Conservation (phyloP, 2,888 invertebrate genomes). For the Stramonita haemastoma region DNA sequence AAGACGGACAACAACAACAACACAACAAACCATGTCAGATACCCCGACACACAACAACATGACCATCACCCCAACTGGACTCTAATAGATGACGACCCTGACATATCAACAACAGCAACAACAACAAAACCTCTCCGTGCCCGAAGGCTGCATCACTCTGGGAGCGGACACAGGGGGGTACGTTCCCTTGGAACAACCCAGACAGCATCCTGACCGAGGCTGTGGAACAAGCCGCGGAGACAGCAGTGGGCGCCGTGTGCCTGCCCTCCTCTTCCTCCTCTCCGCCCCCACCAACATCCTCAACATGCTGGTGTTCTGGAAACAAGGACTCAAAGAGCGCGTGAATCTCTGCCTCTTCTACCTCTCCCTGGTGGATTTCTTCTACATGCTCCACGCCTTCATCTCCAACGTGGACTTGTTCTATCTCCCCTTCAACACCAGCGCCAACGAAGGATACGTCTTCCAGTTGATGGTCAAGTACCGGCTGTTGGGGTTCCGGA, state of each 20-base stretch:
- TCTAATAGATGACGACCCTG: too few relatives aligned
- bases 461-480: conserved; percentile 6
- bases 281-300: neutral
- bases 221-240: neutral
- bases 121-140: too few relatives aligned
- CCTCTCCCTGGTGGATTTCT: neutral
- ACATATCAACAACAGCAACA: too few relatives aligned
- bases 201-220: neutral
- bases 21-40: too few relatives aligned
- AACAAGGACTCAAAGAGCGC: conserved; percentile 13
- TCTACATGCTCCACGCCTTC: neutral
- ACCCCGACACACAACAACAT: too few relatives aligned
- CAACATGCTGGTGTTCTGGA: conserved; percentile 30
- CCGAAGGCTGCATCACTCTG: neutral
- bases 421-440: neutral
- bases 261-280: conserved; percentile 18
- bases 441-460: neutral
- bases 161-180: neutral
- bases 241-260: neutral
- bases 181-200: conserved; percentile 14
- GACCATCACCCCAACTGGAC: too few relatives aligned
- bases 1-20: too few relatives aligned
- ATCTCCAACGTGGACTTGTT: conserved; percentile 11
- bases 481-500: neutral
- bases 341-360: conserved; percentile 23